phyloP scores from a whole-genome alignment of 2,888 invertebrate genomes.

The Flabesymbios commensalis region DNA sequence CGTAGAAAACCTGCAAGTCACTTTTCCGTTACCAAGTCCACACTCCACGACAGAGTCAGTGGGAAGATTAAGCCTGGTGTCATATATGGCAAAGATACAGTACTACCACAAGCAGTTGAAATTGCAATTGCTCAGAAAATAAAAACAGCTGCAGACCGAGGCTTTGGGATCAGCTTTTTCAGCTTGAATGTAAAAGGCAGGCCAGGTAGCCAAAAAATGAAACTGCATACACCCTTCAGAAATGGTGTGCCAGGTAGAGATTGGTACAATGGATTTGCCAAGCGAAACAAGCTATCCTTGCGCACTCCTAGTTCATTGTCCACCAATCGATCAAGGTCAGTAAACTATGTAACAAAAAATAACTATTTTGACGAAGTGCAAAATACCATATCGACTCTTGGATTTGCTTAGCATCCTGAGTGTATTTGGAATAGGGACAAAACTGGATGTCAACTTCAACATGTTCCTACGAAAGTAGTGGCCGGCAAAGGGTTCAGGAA shows the following conservation, averaged over 20 bases:
- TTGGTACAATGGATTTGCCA: slow-evolving; percentile 2
- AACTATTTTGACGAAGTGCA: not conserved
- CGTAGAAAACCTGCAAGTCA: no score
- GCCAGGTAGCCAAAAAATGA: not conserved
- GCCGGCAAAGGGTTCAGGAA: not conserved
- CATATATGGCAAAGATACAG: no score
- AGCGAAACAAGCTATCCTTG: not conserved
- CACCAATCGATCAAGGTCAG: not conserved
- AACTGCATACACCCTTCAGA: slow-evolving; percentile 2
- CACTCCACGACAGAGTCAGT: no score
- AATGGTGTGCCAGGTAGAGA: not conserved
- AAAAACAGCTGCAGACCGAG: not conserved
- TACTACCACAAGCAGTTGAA: not conserved
- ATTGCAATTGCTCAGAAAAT: not conserved
- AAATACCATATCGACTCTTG: not conserved
- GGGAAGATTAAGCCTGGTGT: no score
- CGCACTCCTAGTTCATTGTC: not conserved
- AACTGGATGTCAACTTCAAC: not conserved
- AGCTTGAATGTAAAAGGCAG: not conserved
- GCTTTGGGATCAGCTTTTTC: not conserved
- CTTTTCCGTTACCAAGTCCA: no score
- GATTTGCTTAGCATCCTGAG: not conserved
- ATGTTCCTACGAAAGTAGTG: not conserved
- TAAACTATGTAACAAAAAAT: not conserved
- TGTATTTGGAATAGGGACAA: not conserved